A percentile compares a stretch with the other conserved stretches of the same genome.
phyloP scores from a whole-genome alignment of 2,888 invertebrate genomes.

The Leptopilina myrica region DNA sequence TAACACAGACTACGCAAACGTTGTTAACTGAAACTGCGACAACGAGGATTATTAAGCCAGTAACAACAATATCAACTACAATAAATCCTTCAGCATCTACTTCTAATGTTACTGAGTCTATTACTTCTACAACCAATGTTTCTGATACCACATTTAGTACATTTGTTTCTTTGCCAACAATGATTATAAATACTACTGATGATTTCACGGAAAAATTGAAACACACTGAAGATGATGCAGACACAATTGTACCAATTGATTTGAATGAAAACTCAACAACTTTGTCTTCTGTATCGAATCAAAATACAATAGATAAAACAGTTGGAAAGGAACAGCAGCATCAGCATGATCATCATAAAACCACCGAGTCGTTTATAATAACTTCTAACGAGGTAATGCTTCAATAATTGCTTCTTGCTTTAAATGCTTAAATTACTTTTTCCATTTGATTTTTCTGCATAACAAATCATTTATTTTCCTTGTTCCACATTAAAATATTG shows the following conservation, averaged over 20 bases:
- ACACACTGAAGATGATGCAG: constrained; percentile 25
- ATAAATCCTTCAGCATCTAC: constrained; percentile 50
- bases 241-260: constrained; percentile 10
- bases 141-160: constrained; percentile 49
- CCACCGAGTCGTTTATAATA: constrained; percentile 62
- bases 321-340: constrained; percentile 78
- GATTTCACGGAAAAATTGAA: constrained; percentile 46
- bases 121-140: constrained; percentile 53
- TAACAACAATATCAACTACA: constrained; percentile 54
- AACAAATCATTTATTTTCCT: neutral
- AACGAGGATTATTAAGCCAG: constrained; percentile 33
- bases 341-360: constrained; percentile 46
- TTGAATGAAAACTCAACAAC: constrained; percentile 56
- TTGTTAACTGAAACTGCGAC: constrained; percentile 44
- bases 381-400: constrained; percentile 75
- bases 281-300: constrained; percentile 56
- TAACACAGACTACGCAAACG: constrained; percentile 65
- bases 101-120: constrained; percentile 56
- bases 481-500: too few species aligned
- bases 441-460: neutral
- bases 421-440: constrained; percentile 1
- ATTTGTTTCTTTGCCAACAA: constrained; percentile 43
- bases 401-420: constrained; percentile 59
- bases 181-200: neutral
- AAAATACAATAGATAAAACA: constrained; percentile 67